Percentiles rank a stretch among this genome's conserved stretches.
Conservation (phyloP, 2,113 vertebrate species). For the Amblyopsis rosae region DNA sequence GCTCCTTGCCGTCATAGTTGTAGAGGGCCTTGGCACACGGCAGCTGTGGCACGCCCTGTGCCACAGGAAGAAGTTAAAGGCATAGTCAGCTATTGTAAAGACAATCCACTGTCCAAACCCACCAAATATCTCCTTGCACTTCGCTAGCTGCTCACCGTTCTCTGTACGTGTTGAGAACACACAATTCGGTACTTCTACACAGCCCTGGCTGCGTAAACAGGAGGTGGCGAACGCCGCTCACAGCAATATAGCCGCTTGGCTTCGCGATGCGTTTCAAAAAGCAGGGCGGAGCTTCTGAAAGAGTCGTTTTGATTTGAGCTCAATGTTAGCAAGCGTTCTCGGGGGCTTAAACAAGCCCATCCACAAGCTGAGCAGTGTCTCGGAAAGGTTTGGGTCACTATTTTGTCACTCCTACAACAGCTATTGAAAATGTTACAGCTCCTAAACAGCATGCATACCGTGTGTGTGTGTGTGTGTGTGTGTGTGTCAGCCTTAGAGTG, state of each 20-base stretch:
- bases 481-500: constrained; percentile 12
- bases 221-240: no score
- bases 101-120: no score
- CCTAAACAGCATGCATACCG: not conserved
- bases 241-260: no score
- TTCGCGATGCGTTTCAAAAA: no score
- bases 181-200: no score
- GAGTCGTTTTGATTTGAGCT: no score
- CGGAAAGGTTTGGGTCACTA: not conserved
- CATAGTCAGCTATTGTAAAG: no score
- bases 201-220: no score
- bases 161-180: no score
- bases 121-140: not conserved
- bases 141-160: no score
- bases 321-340: not conserved
- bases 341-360: not conserved
- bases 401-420: not conserved
- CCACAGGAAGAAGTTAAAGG: not conserved
- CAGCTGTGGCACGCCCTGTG: constrained; percentile 90
- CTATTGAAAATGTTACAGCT: constrained; percentile 7
- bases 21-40: constrained; percentile 98
- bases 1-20: constrained; percentile 98
- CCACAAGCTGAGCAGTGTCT: constrained; percentile 1
- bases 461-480: not conserved
- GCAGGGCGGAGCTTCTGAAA: no score